These are phyloP conservation scores for Listronotus bonariensis DNA, from an alignment of 1,140 invertebrate genomes.

Conservation along the genomic window DNA sequence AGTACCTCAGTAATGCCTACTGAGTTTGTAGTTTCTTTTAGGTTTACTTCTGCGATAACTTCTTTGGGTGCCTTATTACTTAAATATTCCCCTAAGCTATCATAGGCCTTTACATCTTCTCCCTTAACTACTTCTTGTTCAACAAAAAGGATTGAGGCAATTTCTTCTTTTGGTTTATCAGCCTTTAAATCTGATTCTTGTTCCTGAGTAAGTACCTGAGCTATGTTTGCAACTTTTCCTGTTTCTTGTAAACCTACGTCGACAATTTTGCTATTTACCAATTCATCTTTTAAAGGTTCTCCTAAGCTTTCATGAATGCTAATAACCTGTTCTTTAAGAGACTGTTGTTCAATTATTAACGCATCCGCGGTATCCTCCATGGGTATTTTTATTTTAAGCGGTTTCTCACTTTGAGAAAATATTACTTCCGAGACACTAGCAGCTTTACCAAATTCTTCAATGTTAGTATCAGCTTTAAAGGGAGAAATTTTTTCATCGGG, in stretches of 20 bases:
- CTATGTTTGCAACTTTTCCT: constrained; percentile 11
- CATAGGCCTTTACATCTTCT: constrained; percentile 26
- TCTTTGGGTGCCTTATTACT: not conserved
- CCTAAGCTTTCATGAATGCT: constrained; percentile 30
- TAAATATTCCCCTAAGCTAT: constrained; percentile 8
- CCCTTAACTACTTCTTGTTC: constrained; percentile 15
- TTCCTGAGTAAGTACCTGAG: constrained; percentile 17
- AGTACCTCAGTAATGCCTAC: constrained; percentile 20
- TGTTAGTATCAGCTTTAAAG: not conserved
- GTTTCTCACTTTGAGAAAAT: constrained; percentile 54
- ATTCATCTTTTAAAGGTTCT: constrained; percentile 35
- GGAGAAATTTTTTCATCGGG: not conserved
- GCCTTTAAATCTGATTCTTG: constrained; percentile 16
- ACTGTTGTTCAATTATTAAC: constrained; percentile 15
- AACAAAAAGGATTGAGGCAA: constrained; percentile 1
- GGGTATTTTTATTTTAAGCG: constrained; percentile 41
- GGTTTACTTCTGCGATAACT: constrained; percentile 24
- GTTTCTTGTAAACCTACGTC: constrained; percentile 21
- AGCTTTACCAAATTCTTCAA: constrained; percentile 32
- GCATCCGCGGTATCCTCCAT: constrained; percentile 43
- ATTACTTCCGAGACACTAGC: constrained; percentile 53
- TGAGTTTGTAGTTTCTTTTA: constrained; percentile 11
- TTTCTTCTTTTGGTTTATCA: constrained; percentile 14
- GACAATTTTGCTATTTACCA: constrained; percentile 25
- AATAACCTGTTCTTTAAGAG: constrained; percentile 27